Base-by-base conservation (phyloP, 2,113 vertebrate genomes). In the Lamprotornis superbus region DNA sequence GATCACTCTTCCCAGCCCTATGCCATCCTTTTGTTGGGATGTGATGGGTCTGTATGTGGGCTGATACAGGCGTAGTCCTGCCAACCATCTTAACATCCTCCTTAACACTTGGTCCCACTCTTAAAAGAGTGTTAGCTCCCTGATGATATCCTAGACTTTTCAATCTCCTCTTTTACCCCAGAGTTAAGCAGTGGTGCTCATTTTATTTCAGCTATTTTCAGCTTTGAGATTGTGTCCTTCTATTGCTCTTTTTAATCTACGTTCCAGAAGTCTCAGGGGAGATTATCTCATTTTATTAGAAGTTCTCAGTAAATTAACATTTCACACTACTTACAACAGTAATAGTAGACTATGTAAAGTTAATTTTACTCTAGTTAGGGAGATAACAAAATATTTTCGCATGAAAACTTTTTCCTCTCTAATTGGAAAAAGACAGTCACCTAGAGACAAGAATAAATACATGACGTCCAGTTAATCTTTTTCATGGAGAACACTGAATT, bases 11-110 rank as follows among this genome's bases (percentile, higher is more conserved):
- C 15, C 31, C 31, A 47, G 37, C 2, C 9, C 44, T 27, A 7
- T 1, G 3, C 18, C 1, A 1, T 30, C 49, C 12, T 46, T 44
- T 52, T 46, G 8, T 8, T 18, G 30, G 7, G 9, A 3, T 28
- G 12, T 1, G 0, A 39, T 46, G 9, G 7, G 7, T 59, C 30
- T 39, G 11, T 20, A 19, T 0, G 0, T 11, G 1, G 4, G 27
- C 5, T 47, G 28, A 47, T 12, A 15, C 0, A 1, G 16, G 11
- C 42, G 31, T 8, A 24, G 24, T 47, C 16, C 63, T 63, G 16
- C 35, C 1, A 3, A 7, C 15, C 6, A 37, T 31, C 7, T 28
- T 12, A 31, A 30, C 37, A 46, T 3, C 12, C 37, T 37, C 50
- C 15, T 42, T 42, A 30, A 2, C 13, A 39, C 19, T 44, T 2